Conservation (phyloP, 2,113 vertebrate species). For the Zosterops lateralis region DNA sequence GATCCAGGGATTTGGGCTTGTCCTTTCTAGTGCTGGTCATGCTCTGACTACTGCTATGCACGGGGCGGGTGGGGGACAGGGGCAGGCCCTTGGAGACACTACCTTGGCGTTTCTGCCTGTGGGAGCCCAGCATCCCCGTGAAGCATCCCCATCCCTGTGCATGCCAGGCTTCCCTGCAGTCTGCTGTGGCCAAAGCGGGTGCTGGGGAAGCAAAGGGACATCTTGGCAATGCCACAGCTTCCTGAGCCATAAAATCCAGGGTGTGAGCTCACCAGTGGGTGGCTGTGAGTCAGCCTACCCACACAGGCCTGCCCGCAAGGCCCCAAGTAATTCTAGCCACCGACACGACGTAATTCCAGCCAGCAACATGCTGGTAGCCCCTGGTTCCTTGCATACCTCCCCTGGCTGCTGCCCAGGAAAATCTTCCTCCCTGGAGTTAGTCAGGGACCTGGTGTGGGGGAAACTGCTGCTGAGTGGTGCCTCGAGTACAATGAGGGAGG, state of each 20-base stretch:
- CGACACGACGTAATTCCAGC: not conserved
- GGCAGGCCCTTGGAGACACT: not conserved
- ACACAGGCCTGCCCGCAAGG: not conserved
- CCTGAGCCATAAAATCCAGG: not conserved
- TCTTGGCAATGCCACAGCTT: not conserved
- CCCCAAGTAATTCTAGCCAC: not conserved
- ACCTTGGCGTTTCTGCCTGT: fast-evolving
- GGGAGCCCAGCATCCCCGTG: not conserved
- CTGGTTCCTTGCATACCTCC: not conserved
- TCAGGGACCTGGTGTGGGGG: not conserved
- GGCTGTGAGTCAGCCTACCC: not conserved
- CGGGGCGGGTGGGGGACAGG: fast-evolving
- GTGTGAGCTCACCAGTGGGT: not conserved
- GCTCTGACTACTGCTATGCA: not conserved
- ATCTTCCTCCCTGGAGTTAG: not conserved
- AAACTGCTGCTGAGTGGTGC: not conserved
- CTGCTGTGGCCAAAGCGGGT: not conserved
- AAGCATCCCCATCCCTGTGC: not conserved
- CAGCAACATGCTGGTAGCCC: not conserved
- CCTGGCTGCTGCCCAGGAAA: not conserved
- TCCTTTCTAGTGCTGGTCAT: fast-evolving
- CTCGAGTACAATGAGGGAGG: fast-evolving
- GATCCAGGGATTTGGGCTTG: not conserved
- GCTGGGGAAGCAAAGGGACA: not conserved
- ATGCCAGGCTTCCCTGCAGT: fast-evolving